Evolutionary conservation across 2,113 vertebrate genomes (phyloP).

Genomic region (Naja naja): DNA sequence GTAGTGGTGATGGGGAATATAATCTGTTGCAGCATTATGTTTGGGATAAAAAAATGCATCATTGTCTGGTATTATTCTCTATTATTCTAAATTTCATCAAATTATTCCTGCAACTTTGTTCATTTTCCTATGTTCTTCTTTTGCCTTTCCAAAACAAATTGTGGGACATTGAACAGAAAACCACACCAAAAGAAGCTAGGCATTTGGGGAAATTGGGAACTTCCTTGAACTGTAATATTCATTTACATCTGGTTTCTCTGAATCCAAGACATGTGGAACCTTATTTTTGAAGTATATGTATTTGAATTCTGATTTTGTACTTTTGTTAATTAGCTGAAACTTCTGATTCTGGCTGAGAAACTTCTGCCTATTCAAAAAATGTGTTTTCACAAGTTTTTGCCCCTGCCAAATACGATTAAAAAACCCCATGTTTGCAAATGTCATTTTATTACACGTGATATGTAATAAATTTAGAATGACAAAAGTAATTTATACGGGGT

Average conservation of each 20-base stretch:
- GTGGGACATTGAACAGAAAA: neutral
- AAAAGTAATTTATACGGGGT: neutral
- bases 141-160: neutral
- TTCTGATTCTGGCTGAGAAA: neutral
- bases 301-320: slow-evolving; percentile 14
- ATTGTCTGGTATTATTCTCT: neutral
- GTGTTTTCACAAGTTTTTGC: neutral
- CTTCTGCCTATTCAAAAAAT: neutral
- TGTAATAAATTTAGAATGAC: neutral
- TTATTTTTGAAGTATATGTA: neutral
- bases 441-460: neutral
- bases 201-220: neutral
- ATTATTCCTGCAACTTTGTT: neutral
- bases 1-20: neutral
- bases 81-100: neutral
- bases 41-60: no score
- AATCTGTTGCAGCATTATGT: neutral
- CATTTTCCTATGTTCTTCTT: neutral
- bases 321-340: neutral
- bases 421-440: neutral
- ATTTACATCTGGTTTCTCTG: neutral
- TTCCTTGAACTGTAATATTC: neutral
- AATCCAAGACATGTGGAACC: neutral
- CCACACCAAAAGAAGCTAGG: neutral
- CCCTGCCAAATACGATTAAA: neutral